Evolutionary conservation across 2,888 invertebrate species (phyloP), one percentile per base, ranked within the genome.

Genomic region (Macrosoma leucophasiata): DNA sequence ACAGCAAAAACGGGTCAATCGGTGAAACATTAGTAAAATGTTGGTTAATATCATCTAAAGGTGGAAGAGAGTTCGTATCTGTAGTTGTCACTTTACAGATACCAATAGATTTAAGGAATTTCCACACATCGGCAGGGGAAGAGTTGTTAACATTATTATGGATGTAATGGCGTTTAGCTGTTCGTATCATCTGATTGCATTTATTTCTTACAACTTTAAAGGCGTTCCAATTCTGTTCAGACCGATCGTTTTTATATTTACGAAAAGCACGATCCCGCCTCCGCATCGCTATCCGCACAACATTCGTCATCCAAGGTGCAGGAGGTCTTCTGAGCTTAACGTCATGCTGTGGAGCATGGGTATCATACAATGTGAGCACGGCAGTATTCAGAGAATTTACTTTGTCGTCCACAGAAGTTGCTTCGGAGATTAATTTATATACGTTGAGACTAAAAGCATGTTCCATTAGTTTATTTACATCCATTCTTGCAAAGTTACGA

Each of bases 91-190:
- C 17, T 17, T 31, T 31, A 5, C 18, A 6, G 12, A 31, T 10
- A 8, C 23, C 30, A 4, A 31, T 12, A 4, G 23, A 12, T 23
- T 11, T 23, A 3, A 31, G 23, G 10, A 30, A 30, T 14, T 30
- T 30, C 30, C 21, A 30, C 6, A 30, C 23, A 15, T 9, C 6
- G 13, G 30, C 24, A 9, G 30, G 30, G 23, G 24, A 31, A 31
- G 30, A 23, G n/a, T 23, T 14, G 2, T 2, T 17, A 9, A 31
- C 13, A 24, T 23, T 23, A 11, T 24, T 23, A 8, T 24, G 24
- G 11, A 31, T 23, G 12, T 31, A 13, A 13, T 13, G 20, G 21
- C 29, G 20, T 20, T 29, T 20, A 14, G 30, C 2, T 18, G 9
- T 9, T 23, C 21, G 3, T 12, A 9, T n/a, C n/a, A n/a, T n/a